Evolutionary conservation across 2,888 invertebrate species (phyloP).

Genomic region (Drosophila recens): DNA sequence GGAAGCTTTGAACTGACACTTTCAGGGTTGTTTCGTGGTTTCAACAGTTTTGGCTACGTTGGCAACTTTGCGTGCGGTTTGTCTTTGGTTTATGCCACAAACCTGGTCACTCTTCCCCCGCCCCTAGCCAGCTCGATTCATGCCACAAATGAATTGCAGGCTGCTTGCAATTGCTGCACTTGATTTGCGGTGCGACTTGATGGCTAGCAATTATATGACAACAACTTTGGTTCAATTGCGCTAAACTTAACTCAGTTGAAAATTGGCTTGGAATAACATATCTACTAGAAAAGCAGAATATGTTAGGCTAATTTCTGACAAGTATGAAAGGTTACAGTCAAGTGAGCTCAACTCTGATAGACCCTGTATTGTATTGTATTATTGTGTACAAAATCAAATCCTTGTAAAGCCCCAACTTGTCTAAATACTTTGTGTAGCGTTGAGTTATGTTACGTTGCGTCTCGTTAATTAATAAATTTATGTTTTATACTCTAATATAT

Average conservation of each 20-base stretch:
- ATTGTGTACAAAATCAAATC: too few relatives aligned
- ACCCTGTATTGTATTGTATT: too few relatives aligned
- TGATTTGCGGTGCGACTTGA: conserved; percentile 75
- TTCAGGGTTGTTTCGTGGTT: conserved; percentile 60
- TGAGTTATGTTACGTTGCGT: too few relatives aligned
- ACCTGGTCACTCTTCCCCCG: conserved; percentile 6
- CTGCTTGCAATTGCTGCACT: conserved; percentile 78
- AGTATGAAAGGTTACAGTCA: too few relatives aligned
- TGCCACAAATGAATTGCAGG: conserved; percentile 75
- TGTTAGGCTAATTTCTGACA: too few relatives aligned
- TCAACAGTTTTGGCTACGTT: conserved; percentile 73
- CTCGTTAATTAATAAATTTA: too few relatives aligned
- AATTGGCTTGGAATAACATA: conserved; percentile 7
- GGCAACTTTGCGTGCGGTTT: conserved; percentile 77
- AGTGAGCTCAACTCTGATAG: background rate
- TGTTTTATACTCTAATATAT: too few relatives aligned
- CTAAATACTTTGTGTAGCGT: too few relatives aligned
- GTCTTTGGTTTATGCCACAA: conserved; percentile 50
- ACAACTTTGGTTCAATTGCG: conserved; percentile 37
- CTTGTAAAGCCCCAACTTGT: too few relatives aligned
- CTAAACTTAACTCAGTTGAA: conserved; percentile 24
- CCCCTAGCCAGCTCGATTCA: conserved; percentile 12
- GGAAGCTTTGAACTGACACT: conserved; percentile 40
- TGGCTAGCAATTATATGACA: conserved; percentile 74
- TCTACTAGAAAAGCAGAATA: background rate